Base-by-base conservation (phyloP, 2,888 invertebrate genomes). In the Heteromyza rotundicornis region DNA sequence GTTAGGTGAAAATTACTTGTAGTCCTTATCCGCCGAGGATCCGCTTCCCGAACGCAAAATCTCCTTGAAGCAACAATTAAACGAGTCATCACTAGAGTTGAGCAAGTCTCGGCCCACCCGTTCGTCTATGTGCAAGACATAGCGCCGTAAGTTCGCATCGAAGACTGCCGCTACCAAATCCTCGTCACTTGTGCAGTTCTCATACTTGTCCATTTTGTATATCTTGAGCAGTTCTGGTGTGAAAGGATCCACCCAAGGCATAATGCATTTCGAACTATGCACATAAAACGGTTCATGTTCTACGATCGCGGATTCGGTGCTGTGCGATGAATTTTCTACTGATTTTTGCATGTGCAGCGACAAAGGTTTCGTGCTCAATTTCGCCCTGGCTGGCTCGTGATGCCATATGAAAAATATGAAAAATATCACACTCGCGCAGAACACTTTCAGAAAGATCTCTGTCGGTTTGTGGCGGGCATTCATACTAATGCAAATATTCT, bases 161-260 rank as follows among this genome's bases (percentile, higher is more conserved):
- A 47, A 76, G 1, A 51, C 7, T 0, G 62, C 52, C 1, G 67
- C 60, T 1, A 72, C 65, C 0, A 73, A 50, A 1, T 72, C 71
- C 35, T 65, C 60, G 49, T 73, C 60, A 32, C 70, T 72, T 0
- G 68, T 63, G 44, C 72, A 72, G 16, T 68, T 60, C 50, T 63
- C 50, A 44, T 64, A 72, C 2, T 7, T 50, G 0, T 14, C 52
- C 0, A 70, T 72, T 1, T 62, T 50, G 8, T 66, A 73, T 1
- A 67, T 56, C 32, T 51, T 3, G 56, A 82, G 83, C 1, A 84
- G 82, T 56, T 85, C 84, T 8, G 69, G 36, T 44, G 86, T 86
- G 66, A 87, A 86, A 2, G 88, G 85, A 70, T 88, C 84, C 63
- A 88, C 70, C 60, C 87, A 85, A n/a, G 86, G 85, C 75, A 89